phyloP scores from a whole-genome alignment of 2,797 vertebrate genomes.

The Aulostomus chinensis region DNA sequence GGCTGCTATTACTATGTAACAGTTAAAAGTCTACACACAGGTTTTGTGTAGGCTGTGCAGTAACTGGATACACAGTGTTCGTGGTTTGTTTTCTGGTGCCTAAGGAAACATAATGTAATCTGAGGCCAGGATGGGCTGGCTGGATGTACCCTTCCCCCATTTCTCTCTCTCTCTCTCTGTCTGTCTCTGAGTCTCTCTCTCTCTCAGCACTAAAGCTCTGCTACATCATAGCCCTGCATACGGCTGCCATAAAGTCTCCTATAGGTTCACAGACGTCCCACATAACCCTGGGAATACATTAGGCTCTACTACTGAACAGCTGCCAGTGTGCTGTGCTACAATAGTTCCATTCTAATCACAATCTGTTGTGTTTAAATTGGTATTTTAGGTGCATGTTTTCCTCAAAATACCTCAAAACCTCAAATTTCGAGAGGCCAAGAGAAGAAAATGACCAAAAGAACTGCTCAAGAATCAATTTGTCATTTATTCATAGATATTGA shows the following conservation, averaged over 20 bases:
- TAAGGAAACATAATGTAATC: constrained; percentile 83
- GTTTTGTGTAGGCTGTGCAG: constrained; percentile 29
- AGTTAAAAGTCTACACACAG: neutral
- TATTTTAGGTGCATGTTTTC: neutral
- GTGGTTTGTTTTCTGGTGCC: constrained; percentile 78
- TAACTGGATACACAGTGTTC: constrained; percentile 62
- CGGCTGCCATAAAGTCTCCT: constrained; percentile 67
- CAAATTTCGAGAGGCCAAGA: too few relatives aligned
- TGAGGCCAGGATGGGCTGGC: constrained; percentile 71
- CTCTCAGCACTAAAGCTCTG: constrained; percentile 39
- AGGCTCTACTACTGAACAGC: constrained; percentile 35
- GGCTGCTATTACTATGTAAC: constrained; percentile 16
- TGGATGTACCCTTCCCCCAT: constrained; percentile 59
- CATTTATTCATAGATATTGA: too few relatives aligned
- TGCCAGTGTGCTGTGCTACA: constrained; percentile 24
- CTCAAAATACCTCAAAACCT: neutral
- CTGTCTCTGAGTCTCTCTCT: neutral
- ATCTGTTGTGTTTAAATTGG: neutral
- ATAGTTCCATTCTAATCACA: constrained; percentile 6
- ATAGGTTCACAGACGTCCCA: constrained; percentile 52
- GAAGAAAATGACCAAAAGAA: too few relatives aligned
- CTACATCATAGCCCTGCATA: constrained; percentile 64
- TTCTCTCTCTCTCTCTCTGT: constrained; percentile 1
- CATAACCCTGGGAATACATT: constrained; percentile 61
- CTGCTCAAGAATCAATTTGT: too few relatives aligned